Evolutionary conservation across 2,797 vertebrate species (phyloP), one percentile per base, ranked within the genome.

Genomic region (Caiman crocodilus): DNA sequence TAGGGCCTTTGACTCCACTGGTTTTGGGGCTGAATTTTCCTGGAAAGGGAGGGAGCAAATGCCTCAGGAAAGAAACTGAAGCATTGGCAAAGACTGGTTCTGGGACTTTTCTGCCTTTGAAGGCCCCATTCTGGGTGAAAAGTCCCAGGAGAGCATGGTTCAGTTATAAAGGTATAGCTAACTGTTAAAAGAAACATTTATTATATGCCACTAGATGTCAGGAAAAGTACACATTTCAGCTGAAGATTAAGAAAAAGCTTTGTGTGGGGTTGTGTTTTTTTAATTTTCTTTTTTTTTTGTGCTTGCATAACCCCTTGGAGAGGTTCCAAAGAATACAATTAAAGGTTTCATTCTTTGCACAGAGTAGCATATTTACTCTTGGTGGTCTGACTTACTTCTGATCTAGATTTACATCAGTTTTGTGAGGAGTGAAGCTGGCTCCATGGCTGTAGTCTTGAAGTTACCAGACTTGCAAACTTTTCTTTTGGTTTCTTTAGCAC

Each of bases 201-300:
- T 28, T 35, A 4, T 2, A 5, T 11, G 59, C 96, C 98, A 92
- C 97, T 98, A 98, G 98, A 92, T 98, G 98, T 94, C 98, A 98
- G 96, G 60, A 95, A 92, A 97, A 85, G 76, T 88, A 71, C 88
- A 14, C 4, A 59, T 9, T 82, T 96, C 74, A 69, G 20, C n/a
- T 13, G 13, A 12, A 76, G 32, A 42, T 7, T 2, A 23, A 3
- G 14, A 0, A 5, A 1, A 20, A 35, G 2, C 32, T 55, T 21
- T 74, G 50, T 74, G 55, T 20, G 35, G 3, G 26, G 2, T 32
- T 94, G 84, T 90, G 21, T 90, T 82, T 50, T 50, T 50, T 50
- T 9, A 42, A 35, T 35, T 35, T 35, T 35, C 32, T 35, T 50
- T 50, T 50, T 10, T 65, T 86, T 35, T 7, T 64, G 59, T 21